Evolutionary conservation across 1,140 invertebrate genomes (phyloP).

Genomic region (Aphis craccivora): DNA sequence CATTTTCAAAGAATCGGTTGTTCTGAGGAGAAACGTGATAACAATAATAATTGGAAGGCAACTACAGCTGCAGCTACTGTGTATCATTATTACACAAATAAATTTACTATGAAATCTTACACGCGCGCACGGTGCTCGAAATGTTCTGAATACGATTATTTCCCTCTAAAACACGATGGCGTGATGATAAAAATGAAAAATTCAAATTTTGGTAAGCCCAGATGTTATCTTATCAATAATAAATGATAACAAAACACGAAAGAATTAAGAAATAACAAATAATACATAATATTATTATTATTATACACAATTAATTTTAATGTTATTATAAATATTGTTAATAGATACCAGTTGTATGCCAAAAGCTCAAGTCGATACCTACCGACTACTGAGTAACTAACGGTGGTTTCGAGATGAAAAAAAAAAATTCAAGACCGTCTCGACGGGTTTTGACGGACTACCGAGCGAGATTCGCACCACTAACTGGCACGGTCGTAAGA

Average conservation of each 20-base stretch:
- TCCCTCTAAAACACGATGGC: conserved; percentile 34
- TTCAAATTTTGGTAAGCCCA: conserved; percentile 57
- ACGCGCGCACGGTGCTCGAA: neutral
- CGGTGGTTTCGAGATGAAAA: neutral
- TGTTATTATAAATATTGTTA: neutral
- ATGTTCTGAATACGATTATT: conserved; percentile 37
- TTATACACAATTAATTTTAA: neutral
- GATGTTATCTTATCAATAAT: conserved; percentile 55
- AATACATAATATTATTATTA: too few species aligned
- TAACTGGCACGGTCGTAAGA: neutral
- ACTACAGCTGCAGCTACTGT: neutral
- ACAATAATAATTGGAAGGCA: neutral
- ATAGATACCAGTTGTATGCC: neutral
- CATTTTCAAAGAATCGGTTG: neutral
- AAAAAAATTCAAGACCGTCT: neutral
- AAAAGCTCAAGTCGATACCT: neutral
- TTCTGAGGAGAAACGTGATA: neutral
- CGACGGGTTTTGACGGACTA: neutral
- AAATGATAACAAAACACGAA: conserved; percentile 18
- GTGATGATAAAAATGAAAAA: conserved; percentile 39
- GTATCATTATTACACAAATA: neutral
- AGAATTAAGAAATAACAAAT: neutral
- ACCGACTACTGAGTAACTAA: neutral
- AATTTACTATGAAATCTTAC: conserved; percentile 11
- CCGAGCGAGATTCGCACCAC: neutral